Evolutionary conservation across 2,113 vertebrate genomes (phyloP), one percentile per base, ranked within the genome.

Genomic region (Dicentrarchus labrax): DNA sequence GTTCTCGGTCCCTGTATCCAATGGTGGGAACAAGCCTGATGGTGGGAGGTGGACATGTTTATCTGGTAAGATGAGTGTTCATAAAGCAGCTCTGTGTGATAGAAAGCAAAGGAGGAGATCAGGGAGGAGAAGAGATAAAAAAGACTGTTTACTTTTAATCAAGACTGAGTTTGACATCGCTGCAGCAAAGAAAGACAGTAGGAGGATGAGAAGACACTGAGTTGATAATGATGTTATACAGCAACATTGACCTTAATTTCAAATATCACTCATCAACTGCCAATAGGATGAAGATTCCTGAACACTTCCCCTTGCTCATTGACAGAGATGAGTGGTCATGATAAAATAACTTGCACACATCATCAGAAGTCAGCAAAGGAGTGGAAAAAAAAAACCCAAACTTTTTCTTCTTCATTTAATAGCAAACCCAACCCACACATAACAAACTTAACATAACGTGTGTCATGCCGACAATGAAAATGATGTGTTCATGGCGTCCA

Each of bases 41-140:
- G 72, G 48, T 59, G 67, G 85, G 85, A 88, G 59, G 72, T 54
- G 54, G 81, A 76, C 41, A 15, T 69, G 47, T 91, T 89, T 83
- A 83, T 87, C 80, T 85, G 70, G 74, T 72, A 41, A 80, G 60
- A 53, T 2, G 77, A 80, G 50, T 11, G 13, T 62, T 62, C 50
- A 45, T 43, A 41, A 72, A 79, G 61, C 72, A 65, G 76, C 68
- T 75, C 62, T 51, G 53, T 66, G 56, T 50, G 82, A 85, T 75
- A 78, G 54, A 70, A 67, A 72, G 53, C 22, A 75, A 59, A 60
- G 16, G 61, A 67, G 43, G 59, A 36, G 48, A 78, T 48, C 19
- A 47, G 51, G 60, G 47, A 64, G 43, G 61, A 64, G 48, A 76
- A 22, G 21, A 24, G 65, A 65, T 22, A 30, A 69, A 67, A 41